Conservation (phyloP, 2,113 vertebrate species). For the Ceyx melanurus region DNA sequence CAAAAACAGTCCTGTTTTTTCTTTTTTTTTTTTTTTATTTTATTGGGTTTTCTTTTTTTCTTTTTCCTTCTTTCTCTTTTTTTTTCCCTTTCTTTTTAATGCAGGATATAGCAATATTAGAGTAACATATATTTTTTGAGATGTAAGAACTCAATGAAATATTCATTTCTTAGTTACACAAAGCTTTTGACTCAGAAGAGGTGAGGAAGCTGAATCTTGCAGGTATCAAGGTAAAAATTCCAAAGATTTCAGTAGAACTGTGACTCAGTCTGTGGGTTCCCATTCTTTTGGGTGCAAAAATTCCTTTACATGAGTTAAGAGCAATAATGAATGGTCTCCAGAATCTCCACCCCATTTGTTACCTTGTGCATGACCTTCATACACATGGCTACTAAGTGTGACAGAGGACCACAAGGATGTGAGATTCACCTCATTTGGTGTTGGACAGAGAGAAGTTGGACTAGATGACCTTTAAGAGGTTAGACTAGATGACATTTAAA, state of each 20-base stretch:
- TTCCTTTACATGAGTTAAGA: background rate
- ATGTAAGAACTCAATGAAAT: background rate
- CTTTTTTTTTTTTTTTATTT: too few species aligned
- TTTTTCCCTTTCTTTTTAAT: background rate
- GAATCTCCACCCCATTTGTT: background rate
- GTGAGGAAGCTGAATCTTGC: background rate
- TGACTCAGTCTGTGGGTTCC: background rate
- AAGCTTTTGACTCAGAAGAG: background rate
- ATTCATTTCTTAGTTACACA: background rate
- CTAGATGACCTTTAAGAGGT: background rate
- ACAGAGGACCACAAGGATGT: background rate
- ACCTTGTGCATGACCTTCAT: background rate
- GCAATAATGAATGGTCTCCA: background rate
- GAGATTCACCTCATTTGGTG: background rate
- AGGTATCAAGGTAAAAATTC: background rate
- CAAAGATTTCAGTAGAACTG: background rate
- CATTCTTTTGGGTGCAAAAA: background rate
- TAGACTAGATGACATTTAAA: background rate
- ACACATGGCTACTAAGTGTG: background rate
- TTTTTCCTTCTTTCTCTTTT: too few species aligned
- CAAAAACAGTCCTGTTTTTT: background rate
- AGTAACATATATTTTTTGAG: background rate
- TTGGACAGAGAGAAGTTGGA: background rate
- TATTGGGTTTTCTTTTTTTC: too few species aligned
- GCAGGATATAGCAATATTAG: rapidly evolving